Evolutionary conservation across 2,113 vertebrate species (phyloP).

Genomic region (Cisticola juncidis): DNA sequence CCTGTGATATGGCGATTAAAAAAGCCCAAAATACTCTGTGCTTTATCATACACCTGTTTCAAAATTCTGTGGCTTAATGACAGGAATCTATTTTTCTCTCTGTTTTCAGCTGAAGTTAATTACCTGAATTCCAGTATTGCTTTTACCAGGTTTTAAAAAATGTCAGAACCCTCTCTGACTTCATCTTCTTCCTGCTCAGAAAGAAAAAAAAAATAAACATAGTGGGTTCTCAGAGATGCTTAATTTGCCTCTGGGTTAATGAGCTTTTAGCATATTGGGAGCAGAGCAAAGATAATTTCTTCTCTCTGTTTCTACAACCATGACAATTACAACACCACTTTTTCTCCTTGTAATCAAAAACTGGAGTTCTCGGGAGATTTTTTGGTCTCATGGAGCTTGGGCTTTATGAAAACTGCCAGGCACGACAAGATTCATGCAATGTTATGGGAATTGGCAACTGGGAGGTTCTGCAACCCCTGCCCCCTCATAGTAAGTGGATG

Average conservation of each 20-base stretch:
- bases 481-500: neutral
- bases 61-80: neutral
- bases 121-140: neutral
- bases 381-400: neutral
- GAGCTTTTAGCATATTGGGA: neutral
- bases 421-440: neutral
- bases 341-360: constrained; percentile 30
- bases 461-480: neutral
- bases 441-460: neutral
- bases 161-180: neutral
- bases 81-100: neutral
- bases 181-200: neutral
- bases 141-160: neutral
- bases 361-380: neutral
- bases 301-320: neutral
- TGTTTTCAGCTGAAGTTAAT: neutral
- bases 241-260: constrained; percentile 28
- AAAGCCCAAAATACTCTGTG: neutral
- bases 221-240: neutral
- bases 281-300: neutral
- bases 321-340: neutral
- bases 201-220: neutral
- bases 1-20: neutral
- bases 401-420: constrained; percentile 28
- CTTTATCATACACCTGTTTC: neutral